Evolutionary conservation across 2,888 invertebrate genomes (phyloP).

Genomic region (Cistogaster globosa): DNA sequence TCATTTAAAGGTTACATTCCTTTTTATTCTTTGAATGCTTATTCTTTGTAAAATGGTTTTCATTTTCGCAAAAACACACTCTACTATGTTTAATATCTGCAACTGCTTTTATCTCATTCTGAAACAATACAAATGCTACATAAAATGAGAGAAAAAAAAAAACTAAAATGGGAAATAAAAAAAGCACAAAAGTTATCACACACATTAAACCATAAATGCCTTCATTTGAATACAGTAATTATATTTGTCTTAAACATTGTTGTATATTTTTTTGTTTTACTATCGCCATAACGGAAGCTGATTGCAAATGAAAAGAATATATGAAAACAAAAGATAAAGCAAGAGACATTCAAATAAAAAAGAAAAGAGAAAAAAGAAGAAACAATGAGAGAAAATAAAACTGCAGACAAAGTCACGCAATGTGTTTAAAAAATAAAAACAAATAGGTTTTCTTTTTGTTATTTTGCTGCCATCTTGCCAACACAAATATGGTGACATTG

Average conservation of each 20-base stretch:
- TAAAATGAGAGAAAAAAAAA: not conserved
- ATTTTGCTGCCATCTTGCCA: not conserved
- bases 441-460: conserved; percentile 6
- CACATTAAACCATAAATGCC: conserved; percentile 41
- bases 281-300: conserved; percentile 40
- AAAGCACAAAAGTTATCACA: conserved; percentile 20
- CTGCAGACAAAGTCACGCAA: conserved; percentile 68
- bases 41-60: conserved; percentile 5
- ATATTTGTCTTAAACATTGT: conserved; percentile 31
- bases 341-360: conserved; percentile 8
- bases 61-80: conserved; percentile 1
- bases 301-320: not conserved
- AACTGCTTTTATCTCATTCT: conserved; percentile 1
- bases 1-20: no score
- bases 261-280: not conserved
- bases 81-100: conserved; percentile 6
- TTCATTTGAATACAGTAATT: conserved; percentile 58
- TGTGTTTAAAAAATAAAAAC: conserved; percentile 22
- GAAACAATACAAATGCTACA: no score
- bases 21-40: not conserved
- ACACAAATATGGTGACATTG: conserved; percentile 20
- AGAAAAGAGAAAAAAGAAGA: not conserved
- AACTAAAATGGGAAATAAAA: not conserved
- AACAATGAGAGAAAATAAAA: not conserved
- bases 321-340: conserved; percentile 18